Base-by-base conservation (phyloP, 2,888 invertebrate genomes). In the Itoplectis maculator region DNA sequence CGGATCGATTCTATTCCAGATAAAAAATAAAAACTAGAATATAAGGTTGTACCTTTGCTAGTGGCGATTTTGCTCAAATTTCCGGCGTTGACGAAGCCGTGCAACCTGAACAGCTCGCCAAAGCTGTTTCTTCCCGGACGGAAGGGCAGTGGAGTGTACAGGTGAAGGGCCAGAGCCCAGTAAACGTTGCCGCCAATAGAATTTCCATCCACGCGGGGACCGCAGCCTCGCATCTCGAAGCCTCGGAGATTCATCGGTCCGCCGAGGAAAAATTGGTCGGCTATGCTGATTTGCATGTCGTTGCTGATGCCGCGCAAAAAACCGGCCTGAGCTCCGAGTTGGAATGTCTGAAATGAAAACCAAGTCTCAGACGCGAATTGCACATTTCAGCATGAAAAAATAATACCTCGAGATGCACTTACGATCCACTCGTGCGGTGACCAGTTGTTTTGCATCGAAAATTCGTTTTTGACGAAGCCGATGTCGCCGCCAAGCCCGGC, bases 401-500 rank as follows among this genome's bases (percentile, higher is more conserved):
- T n/a, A n/a, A n/a, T n/a, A n/a, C n/a, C n/a, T n/a, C n/a, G n/a
- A n/a, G n/a, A n/a, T n/a, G n/a, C n/a, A n/a, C 94, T 93, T 91
- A 95, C 95, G 86, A 95, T 91, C 88, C 94, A 95, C 80, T 94
- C 94, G 79, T 95, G 93, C 0, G 97, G 92, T 0, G 95, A 94
- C 88, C 95, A 93, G 92, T 96, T 96, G 20, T 95, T 93, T 93
- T 98, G 97, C 20, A 96, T 92, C 87, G 95, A 95, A 8, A 96
- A 91, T 87, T 98, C 98, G 86, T 96, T 97, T 93, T 97, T 97
- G 37, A 98, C 91, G 92, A 98, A 98, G 15, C 97, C 96, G n/a
- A 98, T 95, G 91, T 98, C 97, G 1, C 99, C 99, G 9, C 99
- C 98, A 6, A 98, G 92, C 0, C 98, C 96, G 35, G 98, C 98